Base-by-base conservation (phyloP, 2,888 invertebrate species). In the Latheticus oryzae region DNA sequence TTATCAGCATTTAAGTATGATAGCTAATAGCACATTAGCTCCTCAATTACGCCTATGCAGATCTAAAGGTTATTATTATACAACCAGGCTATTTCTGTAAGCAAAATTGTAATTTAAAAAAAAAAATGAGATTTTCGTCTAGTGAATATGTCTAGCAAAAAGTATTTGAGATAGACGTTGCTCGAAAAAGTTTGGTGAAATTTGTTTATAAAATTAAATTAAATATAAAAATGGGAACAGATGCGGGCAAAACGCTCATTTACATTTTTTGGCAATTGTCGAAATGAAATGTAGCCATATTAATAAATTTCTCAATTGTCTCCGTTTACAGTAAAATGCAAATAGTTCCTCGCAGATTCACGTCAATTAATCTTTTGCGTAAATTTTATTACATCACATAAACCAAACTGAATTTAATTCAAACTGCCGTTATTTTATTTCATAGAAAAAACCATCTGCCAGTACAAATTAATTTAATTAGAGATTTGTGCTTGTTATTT, bases 241-340 rank as follows among this genome's bases (percentile, higher is more conserved):
- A 42, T 42, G 42, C 17, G 42, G 42, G 8, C 7, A 17, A 28
- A 28, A 16, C 13, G 2, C 9, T 2, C 28, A 42, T 42, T 42
- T 42, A 26, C 42, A 42, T 42, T 42, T 42, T 42, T 42, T 28
- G 9, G 28, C 28, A 24, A 28, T 42, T 42, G 26, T 9, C 26
- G 8, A 16, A 17, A 15, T 26, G 16, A 42, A 42, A 42, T 42
- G 24, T 42, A 5, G 12, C n/a, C 12, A 8, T 15, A 42, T 42
- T 9, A 42, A 26, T 42, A 28, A 42, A 42, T 42, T 42, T 28
- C 28, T 28, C 26, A 24, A 42, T 24, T 28, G 42, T 40, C 24
- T 24, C 24, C 23, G 42, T 17, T n/a, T n/a, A n/a, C n/a, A n/a
- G n/a, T n/a, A n/a, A 38, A n/a, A 19, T 8, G 38, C 38, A 23